Percentiles rank a stretch among this genome's conserved stretches.
These are phyloP conservation scores for Oncorhynchus mykiss DNA, from an alignment of 2,113 vertebrate species.

Conservation along the genomic window DNA sequence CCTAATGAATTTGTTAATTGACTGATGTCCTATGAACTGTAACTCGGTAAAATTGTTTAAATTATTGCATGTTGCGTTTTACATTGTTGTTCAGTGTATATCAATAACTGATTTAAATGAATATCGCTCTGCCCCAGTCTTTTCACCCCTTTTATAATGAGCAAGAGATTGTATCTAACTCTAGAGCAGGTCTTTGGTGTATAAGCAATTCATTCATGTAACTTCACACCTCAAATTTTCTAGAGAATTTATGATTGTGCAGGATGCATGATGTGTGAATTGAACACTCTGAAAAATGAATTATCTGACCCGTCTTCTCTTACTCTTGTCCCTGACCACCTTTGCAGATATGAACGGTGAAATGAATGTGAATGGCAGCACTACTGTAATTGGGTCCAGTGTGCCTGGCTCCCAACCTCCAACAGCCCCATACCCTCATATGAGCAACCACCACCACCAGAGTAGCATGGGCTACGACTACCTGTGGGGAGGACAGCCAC, in stretches of 20 bases:
- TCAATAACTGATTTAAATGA: no score
- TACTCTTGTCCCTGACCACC: constrained; percentile 4
- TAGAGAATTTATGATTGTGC: no score
- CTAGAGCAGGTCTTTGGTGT: not conserved
- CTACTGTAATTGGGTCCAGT: constrained; percentile 90
- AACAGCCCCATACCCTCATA: constrained; percentile 76
- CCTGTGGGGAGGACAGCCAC: constrained; percentile 87
- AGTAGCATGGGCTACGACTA: constrained; percentile 84
- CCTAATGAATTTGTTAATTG: no score
- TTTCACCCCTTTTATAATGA: not conserved
- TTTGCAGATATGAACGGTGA: constrained; percentile 90
- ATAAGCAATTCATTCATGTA: not conserved
- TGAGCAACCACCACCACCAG: constrained; percentile 82
- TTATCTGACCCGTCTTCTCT: not conserved
- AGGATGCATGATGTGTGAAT: no score
- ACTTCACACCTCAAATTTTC: no score
- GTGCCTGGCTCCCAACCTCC: constrained; percentile 83
- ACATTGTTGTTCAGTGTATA: no score
- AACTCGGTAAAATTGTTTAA: no score
- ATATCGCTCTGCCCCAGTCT: not conserved
- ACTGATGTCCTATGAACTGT: no score
- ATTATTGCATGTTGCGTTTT: no score
- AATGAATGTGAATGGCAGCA: constrained; percentile 96
- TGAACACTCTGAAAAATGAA: no score
- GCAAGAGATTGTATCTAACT: not conserved